A percentile compares a stretch with the other conserved stretches of the same genome.
Evolutionary conservation across 2,797 vertebrate species (phyloP).

Genomic region (Rhinichthys osculus): DNA sequence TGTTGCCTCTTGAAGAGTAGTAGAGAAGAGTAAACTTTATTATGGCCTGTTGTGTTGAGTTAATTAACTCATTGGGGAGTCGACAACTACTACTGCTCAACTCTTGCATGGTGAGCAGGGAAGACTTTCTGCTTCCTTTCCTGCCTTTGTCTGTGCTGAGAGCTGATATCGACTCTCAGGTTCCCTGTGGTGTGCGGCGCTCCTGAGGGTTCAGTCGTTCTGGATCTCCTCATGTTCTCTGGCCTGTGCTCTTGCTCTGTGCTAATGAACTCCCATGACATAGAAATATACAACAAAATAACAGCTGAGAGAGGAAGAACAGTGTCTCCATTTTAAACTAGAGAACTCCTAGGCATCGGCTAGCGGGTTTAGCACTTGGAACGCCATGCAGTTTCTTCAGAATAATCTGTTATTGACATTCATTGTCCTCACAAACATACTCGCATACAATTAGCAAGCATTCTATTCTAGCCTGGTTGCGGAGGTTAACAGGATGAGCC

Average conservation of each 20-base stretch:
- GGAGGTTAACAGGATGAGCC: conserved; percentile 49
- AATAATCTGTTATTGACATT: not conserved
- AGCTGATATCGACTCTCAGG: conserved; percentile 39
- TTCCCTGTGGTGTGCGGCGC: conserved; percentile 44
- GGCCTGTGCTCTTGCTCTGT: conserved; percentile 46
- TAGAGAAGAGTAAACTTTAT: conserved; percentile 39
- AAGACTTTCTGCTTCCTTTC: conserved; percentile 10
- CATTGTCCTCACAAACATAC: not conserved
- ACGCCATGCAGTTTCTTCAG: not conserved
- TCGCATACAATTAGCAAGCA: not conserved
- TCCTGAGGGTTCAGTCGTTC: conserved; percentile 47
- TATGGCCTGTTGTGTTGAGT: conserved; percentile 31
- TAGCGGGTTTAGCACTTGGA: not conserved
- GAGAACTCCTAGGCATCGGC: not conserved
- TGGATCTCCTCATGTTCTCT: conserved; percentile 57
- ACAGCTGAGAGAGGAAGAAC: conserved; percentile 49
- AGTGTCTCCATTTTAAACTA: conserved; percentile 11
- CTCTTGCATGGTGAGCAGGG: conserved; percentile 33
- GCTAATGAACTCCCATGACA: conserved; percentile 70
- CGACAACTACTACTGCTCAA: not conserved
- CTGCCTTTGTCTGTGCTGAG: conserved; percentile 32
- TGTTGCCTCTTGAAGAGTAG: not conserved
- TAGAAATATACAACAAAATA: conserved; percentile 57
- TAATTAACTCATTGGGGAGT: conserved; percentile 45
- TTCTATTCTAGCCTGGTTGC: conserved; percentile 30